Evolutionary conservation across 2,113 vertebrate genomes (phyloP).

Genomic region (Cyprinodon tularosa): DNA sequence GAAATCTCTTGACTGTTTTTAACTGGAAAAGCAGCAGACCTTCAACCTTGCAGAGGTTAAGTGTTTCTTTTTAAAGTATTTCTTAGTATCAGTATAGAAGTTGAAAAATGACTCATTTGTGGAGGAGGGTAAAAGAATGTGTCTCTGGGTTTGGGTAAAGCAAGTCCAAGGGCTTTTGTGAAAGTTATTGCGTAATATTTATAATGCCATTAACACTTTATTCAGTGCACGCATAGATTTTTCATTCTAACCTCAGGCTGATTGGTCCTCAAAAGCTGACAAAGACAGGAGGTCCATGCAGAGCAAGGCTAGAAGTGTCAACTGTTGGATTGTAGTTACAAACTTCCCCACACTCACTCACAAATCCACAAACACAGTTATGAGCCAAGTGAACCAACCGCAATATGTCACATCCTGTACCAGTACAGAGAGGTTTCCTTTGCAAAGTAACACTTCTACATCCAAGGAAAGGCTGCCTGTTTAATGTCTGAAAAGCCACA

Average conservation of each 20-base stretch:
- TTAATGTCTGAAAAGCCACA: constrained; percentile 69
- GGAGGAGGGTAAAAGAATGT: constrained; percentile 13
- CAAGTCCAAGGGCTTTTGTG: not conserved
- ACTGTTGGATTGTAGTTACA: constrained; percentile 18
- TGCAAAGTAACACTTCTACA: constrained; percentile 26
- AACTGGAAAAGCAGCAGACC: not conserved
- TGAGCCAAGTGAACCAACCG: constrained; percentile 27
- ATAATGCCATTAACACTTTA: not conserved
- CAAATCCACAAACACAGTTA: constrained; percentile 2
- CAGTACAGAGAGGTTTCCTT: constrained; percentile 54
- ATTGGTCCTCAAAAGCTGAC: constrained; percentile 28
- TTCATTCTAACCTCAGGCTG: constrained; percentile 5
- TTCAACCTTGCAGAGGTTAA: constrained; percentile 11
- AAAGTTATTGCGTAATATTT: not conserved
- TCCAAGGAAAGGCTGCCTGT: constrained; percentile 49
- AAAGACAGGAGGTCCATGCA: constrained; percentile 1
- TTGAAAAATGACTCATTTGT: constrained; percentile 21
- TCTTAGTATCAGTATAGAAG: not conserved
- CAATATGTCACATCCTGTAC: constrained; percentile 52
- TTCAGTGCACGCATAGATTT: not conserved
- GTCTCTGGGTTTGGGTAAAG: not conserved
- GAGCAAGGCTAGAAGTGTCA: constrained; percentile 24
- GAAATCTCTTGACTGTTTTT: not conserved
- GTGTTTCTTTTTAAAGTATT: not conserved
- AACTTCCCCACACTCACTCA: constrained; percentile 15